phyloP scores from a whole-genome alignment of 2,797 vertebrate species.

The Morelia viridis region DNA sequence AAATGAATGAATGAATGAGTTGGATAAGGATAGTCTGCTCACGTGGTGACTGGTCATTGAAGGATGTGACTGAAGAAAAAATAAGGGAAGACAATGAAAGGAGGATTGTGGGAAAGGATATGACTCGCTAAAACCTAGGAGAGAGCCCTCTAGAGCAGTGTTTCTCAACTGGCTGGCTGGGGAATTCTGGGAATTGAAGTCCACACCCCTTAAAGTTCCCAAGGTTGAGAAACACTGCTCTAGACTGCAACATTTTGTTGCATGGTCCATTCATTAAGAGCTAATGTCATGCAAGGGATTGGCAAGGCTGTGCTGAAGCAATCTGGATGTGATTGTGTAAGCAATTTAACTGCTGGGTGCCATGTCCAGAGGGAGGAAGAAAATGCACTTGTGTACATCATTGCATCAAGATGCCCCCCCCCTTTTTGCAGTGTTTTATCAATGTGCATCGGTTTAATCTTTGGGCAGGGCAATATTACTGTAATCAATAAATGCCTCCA shows the following conservation, averaged over 20 bases:
- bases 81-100: not conserved
- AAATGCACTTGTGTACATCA: not conserved
- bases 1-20: too few species aligned
- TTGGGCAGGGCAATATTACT: not conserved
- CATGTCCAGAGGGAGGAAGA: not conserved
- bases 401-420: not conserved
- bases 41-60: too few species aligned
- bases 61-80: not conserved
- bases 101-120: not conserved
- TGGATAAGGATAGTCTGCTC: too few species aligned
- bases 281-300: not conserved
- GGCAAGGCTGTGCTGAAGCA: not conserved
- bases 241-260: not conserved
- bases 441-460: not conserved
- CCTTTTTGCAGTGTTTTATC: not conserved
- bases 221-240: too few species aligned
- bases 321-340: not conserved
- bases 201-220: too few species aligned
- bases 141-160: too few species aligned
- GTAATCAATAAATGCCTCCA: not conserved
- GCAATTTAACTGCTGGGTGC: not conserved
- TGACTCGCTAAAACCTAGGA: not conserved
- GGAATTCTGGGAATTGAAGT: too few species aligned
- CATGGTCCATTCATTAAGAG: too few species aligned
- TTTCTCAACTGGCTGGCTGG: too few species aligned